Evolutionary conservation across 2,888 invertebrate species (phyloP).

Genomic region (Apantesis nais): DNA sequence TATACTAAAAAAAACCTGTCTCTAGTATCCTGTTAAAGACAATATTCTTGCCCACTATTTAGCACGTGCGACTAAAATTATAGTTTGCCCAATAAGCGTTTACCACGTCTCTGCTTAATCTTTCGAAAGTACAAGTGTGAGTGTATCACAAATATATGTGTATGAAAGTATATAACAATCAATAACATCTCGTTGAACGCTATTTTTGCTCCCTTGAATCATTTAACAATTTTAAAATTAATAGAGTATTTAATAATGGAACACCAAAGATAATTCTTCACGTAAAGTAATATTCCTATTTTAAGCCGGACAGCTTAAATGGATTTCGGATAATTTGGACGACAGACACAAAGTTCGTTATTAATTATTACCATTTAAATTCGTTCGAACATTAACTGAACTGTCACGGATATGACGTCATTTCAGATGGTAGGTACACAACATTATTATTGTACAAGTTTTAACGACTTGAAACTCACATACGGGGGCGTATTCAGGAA

Average conservation of each 20-base stretch:
- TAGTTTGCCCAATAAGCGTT: no score
- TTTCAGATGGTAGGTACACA: slow-evolving; percentile 19
- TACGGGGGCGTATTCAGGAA: slow-evolving; percentile 43
- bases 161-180: not conserved
- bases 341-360: slow-evolving; percentile 47
- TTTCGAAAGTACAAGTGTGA: not conserved
- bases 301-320: slow-evolving; percentile 41
- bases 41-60: no score
- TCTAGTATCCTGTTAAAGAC: no score
- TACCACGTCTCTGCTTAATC: no score
- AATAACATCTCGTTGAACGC: not conserved
- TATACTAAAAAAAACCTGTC: no score
- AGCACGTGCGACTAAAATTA: no score
- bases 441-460: slow-evolving; percentile 47
- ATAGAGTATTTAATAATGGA: not conserved
- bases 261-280: slow-evolving; percentile 29
- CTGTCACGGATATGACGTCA: slow-evolving; percentile 31
- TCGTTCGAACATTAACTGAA: slow-evolving; percentile 39
- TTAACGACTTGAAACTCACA: slow-evolving; percentile 55
- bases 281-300: slow-evolving; percentile 39
- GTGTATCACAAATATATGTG: no score
- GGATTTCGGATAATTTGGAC: slow-evolving; percentile 47
- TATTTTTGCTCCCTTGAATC: not conserved
- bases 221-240: slow-evolving; percentile 6
- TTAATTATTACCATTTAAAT: slow-evolving; percentile 50